phyloP scores from a whole-genome alignment of 64 coral and sea anemone species.

The Astreopora myriophthalma region DNA sequence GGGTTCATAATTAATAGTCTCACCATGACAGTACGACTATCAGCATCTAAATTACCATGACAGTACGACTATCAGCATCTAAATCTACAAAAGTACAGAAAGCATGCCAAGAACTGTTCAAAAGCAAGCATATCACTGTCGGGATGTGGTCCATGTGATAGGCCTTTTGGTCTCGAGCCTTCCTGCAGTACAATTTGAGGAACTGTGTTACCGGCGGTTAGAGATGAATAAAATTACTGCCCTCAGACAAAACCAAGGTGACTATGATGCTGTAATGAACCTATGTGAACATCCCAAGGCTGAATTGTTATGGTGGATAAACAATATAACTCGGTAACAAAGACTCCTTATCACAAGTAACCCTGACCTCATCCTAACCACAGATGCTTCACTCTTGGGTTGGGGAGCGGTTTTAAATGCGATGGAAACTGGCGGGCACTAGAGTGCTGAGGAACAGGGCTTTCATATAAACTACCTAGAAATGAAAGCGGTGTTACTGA shows the following conservation, averaged over 20 bases:
- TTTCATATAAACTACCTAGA: conserved; percentile 32
- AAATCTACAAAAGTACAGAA: not conserved
- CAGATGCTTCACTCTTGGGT: conserved; percentile 28
- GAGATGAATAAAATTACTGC: not conserved
- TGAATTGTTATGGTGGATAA: not conserved
- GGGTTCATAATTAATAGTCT: not conserved
- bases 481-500: conserved; percentile 37
- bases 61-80: not conserved
- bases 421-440: not conserved
- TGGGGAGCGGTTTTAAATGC: conserved; percentile 13
- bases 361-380: not conserved
- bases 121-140: not conserved
- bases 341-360: not conserved
- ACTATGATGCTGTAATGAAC: not conserved
- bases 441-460: not conserved
- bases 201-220: not conserved
- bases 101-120: not conserved
- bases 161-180: not conserved
- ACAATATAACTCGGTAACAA: not conserved
- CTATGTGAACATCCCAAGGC: not conserved
- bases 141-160: not conserved
- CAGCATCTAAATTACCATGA: not conserved
- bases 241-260: not conserved
- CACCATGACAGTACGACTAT: not conserved
- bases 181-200: not conserved